Evolutionary conservation across 1,140 invertebrate genomes (phyloP).

Genomic region (Panonychus citri): DNA sequence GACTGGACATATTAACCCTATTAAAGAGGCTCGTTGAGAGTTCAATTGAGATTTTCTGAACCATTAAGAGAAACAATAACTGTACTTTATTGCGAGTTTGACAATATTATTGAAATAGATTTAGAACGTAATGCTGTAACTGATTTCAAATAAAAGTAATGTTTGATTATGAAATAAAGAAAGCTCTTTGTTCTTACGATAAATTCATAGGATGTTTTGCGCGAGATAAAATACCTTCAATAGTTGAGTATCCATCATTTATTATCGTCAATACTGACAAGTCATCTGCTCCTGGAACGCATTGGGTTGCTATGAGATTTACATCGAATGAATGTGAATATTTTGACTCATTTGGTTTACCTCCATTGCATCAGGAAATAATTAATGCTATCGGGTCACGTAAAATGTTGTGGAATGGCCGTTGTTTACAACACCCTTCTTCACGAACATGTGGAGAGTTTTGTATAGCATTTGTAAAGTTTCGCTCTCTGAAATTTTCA

Average conservation of each 20-base stretch:
- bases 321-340: background rate
- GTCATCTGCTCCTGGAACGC: background rate
- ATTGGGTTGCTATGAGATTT: background rate
- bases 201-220: slow-evolving; percentile 1
- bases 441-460: no score
- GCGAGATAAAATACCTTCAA: background rate
- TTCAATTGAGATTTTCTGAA: background rate
- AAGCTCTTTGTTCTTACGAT: background rate
- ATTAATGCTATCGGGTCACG: background rate
- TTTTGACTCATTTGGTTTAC: slow-evolving; percentile 2
- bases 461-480: no score
- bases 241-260: background rate
- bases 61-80: background rate
- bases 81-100: slow-evolving; percentile 8
- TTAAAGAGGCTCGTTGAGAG: background rate
- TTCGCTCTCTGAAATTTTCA: no score
- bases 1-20: slow-evolving; percentile 1
- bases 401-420: no score
- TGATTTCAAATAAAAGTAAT: slow-evolving; percentile 1
- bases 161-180: no score
- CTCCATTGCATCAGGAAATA: background rate
- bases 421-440: no score
- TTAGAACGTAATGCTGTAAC: slow-evolving; percentile 3
- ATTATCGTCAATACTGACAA: background rate
- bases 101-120: slow-evolving; percentile 10